Evolutionary conservation across 2,888 invertebrate genomes (phyloP).

Genomic region (Eristalinus aeneus): DNA sequence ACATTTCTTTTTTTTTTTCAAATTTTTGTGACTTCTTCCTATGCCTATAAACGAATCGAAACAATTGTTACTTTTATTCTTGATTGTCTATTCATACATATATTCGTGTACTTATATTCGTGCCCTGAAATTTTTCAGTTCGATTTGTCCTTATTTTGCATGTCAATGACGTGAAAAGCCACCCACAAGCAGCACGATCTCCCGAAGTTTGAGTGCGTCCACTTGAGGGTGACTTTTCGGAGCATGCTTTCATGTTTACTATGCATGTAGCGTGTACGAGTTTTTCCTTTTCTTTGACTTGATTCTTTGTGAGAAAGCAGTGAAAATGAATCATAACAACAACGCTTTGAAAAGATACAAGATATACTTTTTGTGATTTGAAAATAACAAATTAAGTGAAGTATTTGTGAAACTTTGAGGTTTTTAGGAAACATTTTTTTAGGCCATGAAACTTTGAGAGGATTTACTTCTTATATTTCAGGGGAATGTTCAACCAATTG

Average conservation of each 20-base stretch:
- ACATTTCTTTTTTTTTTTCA: constrained; percentile 33
- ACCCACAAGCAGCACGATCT: constrained; percentile 11
- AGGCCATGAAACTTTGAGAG: background rate
- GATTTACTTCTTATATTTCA: background rate
- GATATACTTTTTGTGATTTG: background rate
- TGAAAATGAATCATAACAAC: constrained; percentile 23
- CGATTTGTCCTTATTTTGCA: constrained; percentile 53
- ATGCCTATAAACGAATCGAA: constrained; percentile 57
- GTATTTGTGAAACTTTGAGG: constrained; percentile 61
- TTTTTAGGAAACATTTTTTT: background rate
- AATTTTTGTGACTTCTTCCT: constrained; percentile 73
- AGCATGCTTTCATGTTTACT: constrained; percentile 59
- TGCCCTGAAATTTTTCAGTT: constrained; percentile 37
- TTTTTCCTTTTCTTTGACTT: background rate
- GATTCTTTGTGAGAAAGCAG: background rate
- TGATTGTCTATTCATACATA: constrained; percentile 40
- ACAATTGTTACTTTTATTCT: constrained; percentile 33
- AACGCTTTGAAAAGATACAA: constrained; percentile 5
- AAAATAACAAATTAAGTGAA: no score
- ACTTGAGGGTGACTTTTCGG: constrained; percentile 25
- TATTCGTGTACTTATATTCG: constrained; percentile 22
- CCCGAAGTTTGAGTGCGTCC: background rate
- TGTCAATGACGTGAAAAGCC: constrained; percentile 26
- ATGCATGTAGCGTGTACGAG: constrained; percentile 48
- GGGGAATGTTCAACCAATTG: no score